Evolutionary conservation across 2,797 vertebrate species (phyloP).

Genomic region (Molossus alvarezi): DNA sequence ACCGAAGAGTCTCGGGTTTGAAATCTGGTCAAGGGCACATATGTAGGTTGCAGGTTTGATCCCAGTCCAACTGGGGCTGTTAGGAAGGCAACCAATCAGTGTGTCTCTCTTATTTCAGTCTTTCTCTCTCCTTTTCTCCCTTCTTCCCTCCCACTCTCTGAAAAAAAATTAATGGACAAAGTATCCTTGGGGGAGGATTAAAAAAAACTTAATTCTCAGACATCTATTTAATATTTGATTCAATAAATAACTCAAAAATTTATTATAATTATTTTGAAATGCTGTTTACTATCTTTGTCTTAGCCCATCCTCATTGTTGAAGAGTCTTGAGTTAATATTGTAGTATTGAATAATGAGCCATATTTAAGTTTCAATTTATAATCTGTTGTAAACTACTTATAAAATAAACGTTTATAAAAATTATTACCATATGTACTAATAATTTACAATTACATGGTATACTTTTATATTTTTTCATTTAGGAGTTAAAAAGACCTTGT

Average conservation of each 20-base stretch:
- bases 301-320: constrained; percentile 15
- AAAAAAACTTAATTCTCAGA: constrained; percentile 47
- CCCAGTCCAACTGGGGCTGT: too few relatives aligned
- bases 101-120: too few relatives aligned
- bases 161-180: too few relatives aligned
- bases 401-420: constrained; percentile 57
- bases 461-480: constrained; percentile 64
- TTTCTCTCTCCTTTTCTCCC: too few relatives aligned
- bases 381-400: constrained; percentile 15
- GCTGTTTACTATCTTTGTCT: constrained; percentile 66
- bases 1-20: too few relatives aligned
- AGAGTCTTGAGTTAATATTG: constrained; percentile 67
- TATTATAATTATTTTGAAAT: constrained; percentile 69
- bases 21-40: too few relatives aligned
- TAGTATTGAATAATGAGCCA: constrained; percentile 50
- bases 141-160: too few relatives aligned
- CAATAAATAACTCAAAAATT: constrained; percentile 54
- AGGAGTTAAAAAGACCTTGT: constrained; percentile 51
- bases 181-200: too few relatives aligned
- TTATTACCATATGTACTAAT: constrained; percentile 21
- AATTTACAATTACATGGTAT: constrained; percentile 40
- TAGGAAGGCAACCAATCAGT: too few relatives aligned
- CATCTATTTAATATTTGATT: constrained; percentile 56
- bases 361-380: constrained; percentile 63
- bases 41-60: too few relatives aligned